Evolutionary conservation across 2,797 vertebrate species (phyloP).

Genomic region (Geotrypetes seraphini): DNA sequence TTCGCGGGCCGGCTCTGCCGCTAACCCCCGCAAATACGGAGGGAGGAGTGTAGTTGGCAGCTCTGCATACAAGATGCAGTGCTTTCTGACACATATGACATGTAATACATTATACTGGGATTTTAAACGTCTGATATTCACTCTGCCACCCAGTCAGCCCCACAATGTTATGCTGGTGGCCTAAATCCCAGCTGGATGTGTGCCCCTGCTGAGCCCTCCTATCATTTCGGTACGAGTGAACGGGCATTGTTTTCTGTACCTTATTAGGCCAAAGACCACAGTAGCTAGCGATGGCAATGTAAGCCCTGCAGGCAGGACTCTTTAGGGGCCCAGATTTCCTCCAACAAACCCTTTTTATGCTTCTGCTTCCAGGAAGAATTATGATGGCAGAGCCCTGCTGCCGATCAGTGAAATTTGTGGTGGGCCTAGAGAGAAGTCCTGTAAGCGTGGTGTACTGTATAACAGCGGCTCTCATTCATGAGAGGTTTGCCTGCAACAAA

Average conservation of each 20-base stretch:
- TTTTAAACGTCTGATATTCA: conserved; percentile 29
- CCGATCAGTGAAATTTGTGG: conserved; percentile 66
- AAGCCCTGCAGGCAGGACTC: conserved; percentile 62
- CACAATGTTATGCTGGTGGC: conserved; percentile 43
- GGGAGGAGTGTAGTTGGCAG: no score
- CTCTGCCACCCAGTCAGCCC: conserved; percentile 42
- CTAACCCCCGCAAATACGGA: no score
- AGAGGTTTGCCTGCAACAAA: conserved; percentile 65
- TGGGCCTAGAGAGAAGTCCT: conserved; percentile 65
- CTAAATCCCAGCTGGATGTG: conserved; percentile 57
- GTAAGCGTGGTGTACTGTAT: conserved; percentile 69
- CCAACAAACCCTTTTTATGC: conserved; percentile 74
- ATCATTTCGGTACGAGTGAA: conserved; percentile 50
- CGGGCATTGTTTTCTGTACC: conserved; percentile 68
- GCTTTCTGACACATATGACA: no score
- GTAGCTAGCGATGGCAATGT: conserved; percentile 56
- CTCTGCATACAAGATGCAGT: no score
- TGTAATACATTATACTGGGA: conserved; percentile 40
- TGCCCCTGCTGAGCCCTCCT: conserved; percentile 49
- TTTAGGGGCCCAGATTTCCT: conserved; percentile 60
- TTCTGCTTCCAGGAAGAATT: conserved; percentile 66
- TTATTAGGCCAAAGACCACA: conserved; percentile 60
- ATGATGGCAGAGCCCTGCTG: conserved; percentile 61
- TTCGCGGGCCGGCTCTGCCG: no score
- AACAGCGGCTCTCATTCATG: conserved; percentile 76